Evolutionary conservation across 1,140 invertebrate genomes (phyloP), one percentile per base, ranked within the genome.

Genomic region (Gryon sp.): DNA sequence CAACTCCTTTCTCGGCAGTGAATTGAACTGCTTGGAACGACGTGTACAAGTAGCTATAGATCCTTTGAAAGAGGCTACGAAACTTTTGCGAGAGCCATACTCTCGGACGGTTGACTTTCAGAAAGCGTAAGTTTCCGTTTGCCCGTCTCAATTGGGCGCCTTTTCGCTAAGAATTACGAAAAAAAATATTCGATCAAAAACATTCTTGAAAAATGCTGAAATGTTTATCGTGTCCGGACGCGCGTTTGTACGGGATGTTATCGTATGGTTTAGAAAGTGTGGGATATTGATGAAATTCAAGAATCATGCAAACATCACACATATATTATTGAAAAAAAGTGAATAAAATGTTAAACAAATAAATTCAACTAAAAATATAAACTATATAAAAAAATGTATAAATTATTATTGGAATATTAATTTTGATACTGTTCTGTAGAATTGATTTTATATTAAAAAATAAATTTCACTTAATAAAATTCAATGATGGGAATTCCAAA

Each of bases 11-110:
- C 40, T 48, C 30, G 1, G 4, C 26, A 16, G 32, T 36, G 20
- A 36, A 28, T 36, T 45, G 57, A 59, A 59, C 66, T 60, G 55
- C 18, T 66, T 68, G 62, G 48, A 73, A 41, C 36, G 63, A 68
- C 62, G 52, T 78, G 43, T 68, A 68, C 68, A 69, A 78, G 69
- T 73, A 53, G 59, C 74, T 60, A 34, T 59, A 63, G 63, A 78
- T 73, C 50, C 63, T 53, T 45, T 60, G 2, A 68, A 60, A 63
- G 70, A 73, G 52, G 57, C 50, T 60, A 30, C 36, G 38, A 70
- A 78, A 78, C 26, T 78, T 78, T 66, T 20, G 32, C 60, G 43
- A 59, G 50, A 60, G 55, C 22, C 55, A 66, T 73, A 36, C 55
- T 59, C 66, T 50, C 41, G 20, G 32, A 65, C 48, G 68, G 60